Evolutionary conservation across 2,113 vertebrate species (phyloP), one percentile per base, ranked within the genome.

Genomic region (Chlamydotis undulata): DNA sequence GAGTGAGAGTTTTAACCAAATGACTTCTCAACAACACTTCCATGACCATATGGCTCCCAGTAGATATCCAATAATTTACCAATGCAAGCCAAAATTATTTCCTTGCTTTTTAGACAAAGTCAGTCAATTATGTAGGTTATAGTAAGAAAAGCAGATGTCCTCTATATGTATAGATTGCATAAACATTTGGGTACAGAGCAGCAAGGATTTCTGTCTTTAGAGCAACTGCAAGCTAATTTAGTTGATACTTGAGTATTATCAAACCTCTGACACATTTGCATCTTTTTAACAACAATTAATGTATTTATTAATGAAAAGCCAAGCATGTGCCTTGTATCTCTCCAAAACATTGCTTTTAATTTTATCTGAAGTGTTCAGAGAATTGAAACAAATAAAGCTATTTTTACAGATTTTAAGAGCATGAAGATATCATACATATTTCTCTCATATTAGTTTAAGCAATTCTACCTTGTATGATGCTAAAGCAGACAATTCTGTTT

Each of bases 141-240:
- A 65, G 53, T 28, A 83, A 79, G 59, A 87, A 87, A 89, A 56
- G 3, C 14, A 70, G 39, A 49, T 64, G 19, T 22, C 29, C 12
- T 8, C 12, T 28, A 3, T 63, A 13, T 24, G 7, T 37, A 43
- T 9, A n/a, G 39, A 37, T 37, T 0, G 1, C 37, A 57, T n/a
- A 84, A 93, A 82, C 2, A 33, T 76, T 71, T 77, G 45, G 8
- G 3, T 56, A 56, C 7, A 92, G 19, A n/a, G 8, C 21, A 76
- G n/a, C 24, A 70, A 76, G 25, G 6, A 3, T 67, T 57, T 91
- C 31, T 28, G 6, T 22, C 28, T 25, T 87, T 39, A 56, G 37
- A 70, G 52, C 8, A 76, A 60, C n/a, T 60, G 10, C 21, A 71
- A 75, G 21, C 8, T 77, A 47, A 55, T 68, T 83, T 60, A 50